A percentile compares a stretch with the other conserved stretches of the same genome.
Evolutionary conservation across 2,113 vertebrate species (phyloP).

Genomic region (Osmerus mordax): DNA sequence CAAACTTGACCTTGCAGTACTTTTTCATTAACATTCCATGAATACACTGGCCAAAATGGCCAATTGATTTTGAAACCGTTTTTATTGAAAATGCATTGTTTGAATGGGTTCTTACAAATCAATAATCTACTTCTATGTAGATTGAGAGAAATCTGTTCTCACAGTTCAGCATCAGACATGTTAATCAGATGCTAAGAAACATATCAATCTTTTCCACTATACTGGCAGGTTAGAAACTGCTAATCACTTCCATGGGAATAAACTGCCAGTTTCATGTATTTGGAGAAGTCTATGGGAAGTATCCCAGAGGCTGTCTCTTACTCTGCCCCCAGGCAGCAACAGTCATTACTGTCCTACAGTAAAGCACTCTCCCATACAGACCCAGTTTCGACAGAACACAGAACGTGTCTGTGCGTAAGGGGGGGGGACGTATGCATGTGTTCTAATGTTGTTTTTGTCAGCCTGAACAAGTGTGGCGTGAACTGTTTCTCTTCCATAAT

Average conservation of each 20-base stretch:
- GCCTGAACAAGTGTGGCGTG: background rate
- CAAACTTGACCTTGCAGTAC: too few species aligned
- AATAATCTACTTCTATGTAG: too few species aligned
- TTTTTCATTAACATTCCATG: too few species aligned
- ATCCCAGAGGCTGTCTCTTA: conserved; percentile 33
- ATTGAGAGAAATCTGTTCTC: too few species aligned
- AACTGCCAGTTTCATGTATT: conserved; percentile 61
- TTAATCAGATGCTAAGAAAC: background rate
- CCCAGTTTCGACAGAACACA: conserved; percentile 26
- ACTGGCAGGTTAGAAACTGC: background rate
- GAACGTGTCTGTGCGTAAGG: background rate
- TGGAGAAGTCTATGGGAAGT: conserved; percentile 30
- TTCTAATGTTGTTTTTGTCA: background rate
- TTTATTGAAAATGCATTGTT: too few species aligned
- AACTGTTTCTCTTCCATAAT: too few species aligned
- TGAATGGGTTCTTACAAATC: too few species aligned
- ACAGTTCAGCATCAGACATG: too few species aligned
- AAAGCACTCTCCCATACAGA: conserved; percentile 12
- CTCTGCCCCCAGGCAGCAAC: conserved; percentile 60
- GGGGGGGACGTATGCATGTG: too few species aligned
- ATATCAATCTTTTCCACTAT: conserved; percentile 14
- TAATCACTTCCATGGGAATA: conserved; percentile 27
- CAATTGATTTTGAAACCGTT: too few species aligned
- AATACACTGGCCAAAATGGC: too few species aligned
- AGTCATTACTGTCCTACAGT: background rate